Conservation (phyloP, 2,888 invertebrate genomes). For the Agrotis clavis region DNA sequence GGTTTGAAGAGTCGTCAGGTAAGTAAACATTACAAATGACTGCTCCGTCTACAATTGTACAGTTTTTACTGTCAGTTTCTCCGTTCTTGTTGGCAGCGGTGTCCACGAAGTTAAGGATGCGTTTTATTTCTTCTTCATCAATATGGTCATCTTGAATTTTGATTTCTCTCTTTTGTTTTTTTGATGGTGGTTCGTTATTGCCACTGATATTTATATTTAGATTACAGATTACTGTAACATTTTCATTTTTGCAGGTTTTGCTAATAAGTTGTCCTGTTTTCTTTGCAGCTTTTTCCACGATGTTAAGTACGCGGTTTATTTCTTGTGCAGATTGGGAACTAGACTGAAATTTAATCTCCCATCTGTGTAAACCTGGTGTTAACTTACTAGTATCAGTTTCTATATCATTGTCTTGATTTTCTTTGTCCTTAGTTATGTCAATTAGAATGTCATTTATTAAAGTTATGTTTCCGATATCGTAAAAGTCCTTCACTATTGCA, state of each 20-base stretch:
- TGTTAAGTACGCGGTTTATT: neutral
- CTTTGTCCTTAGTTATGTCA: slow-evolving; percentile 3
- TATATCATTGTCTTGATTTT: neutral
- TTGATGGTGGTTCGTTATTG: neutral
- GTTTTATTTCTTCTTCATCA: slow-evolving; percentile 10
- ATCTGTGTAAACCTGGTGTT: slow-evolving; percentile 6
- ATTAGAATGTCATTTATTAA: neutral
- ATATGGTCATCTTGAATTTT: neutral
- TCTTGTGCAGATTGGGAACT: neutral
- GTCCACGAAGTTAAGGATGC: neutral
- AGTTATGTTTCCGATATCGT: neutral
- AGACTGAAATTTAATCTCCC: neutral
- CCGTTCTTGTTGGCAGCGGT: neutral
- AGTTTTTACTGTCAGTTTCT: neutral
- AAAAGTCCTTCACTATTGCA: neutral
- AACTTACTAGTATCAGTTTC: neutral
- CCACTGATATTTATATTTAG: neutral
- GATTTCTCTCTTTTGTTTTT: slow-evolving; percentile 4
- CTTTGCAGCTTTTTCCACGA: neutral
- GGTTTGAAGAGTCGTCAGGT: neutral
- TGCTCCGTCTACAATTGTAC: slow-evolving; percentile 3
- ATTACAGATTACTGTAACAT: neutral
- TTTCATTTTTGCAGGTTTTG: slow-evolving; percentile 1
- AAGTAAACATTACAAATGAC: slow-evolving; percentile 28
- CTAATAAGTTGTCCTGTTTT: neutral